Evolutionary conservation across 2,888 invertebrate genomes (phyloP).

Genomic region (Parnassius apollo): DNA sequence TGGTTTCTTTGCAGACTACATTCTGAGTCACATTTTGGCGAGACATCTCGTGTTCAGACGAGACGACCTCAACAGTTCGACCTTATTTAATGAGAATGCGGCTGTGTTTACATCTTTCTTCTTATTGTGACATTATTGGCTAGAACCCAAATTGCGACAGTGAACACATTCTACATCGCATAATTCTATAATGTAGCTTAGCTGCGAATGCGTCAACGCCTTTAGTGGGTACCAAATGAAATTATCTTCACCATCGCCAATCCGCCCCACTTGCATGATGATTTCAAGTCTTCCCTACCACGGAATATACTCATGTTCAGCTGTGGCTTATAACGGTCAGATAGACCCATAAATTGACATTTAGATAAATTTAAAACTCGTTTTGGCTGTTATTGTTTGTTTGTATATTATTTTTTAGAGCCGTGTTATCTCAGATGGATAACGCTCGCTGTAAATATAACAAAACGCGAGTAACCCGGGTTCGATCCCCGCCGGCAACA

Average conservation of each 20-base stretch:
- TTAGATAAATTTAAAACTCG: no score
- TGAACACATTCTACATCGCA: slow-evolving; percentile 56
- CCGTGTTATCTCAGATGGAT: no score
- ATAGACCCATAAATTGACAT: no score
- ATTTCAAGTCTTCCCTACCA: no score
- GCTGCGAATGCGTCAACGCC: slow-evolving; percentile 29
- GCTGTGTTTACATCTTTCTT: slow-evolving; percentile 75
- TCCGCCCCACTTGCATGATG: no score
- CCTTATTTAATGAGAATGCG: slow-evolving; percentile 74
- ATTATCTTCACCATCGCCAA: not conserved
- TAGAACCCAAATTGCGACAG: slow-evolving; percentile 62
- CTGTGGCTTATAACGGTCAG: no score
- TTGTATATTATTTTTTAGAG: no score
- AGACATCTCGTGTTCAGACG: slow-evolving; percentile 60
- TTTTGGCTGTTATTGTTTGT: no score
- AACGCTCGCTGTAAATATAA: no score
- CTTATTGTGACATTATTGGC: slow-evolving; percentile 75
- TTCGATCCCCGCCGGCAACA: no score
- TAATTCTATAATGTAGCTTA: slow-evolving; percentile 33
- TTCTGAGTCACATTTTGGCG: slow-evolving; percentile 64
- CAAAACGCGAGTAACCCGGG: no score
- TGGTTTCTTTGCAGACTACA: slow-evolving; percentile 34
- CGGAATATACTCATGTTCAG: no score
- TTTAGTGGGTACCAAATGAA: slow-evolving; percentile 5
- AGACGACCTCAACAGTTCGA: slow-evolving; percentile 53